Conservation (phyloP, 2,113 vertebrate species). For the Smithornis capensis region DNA sequence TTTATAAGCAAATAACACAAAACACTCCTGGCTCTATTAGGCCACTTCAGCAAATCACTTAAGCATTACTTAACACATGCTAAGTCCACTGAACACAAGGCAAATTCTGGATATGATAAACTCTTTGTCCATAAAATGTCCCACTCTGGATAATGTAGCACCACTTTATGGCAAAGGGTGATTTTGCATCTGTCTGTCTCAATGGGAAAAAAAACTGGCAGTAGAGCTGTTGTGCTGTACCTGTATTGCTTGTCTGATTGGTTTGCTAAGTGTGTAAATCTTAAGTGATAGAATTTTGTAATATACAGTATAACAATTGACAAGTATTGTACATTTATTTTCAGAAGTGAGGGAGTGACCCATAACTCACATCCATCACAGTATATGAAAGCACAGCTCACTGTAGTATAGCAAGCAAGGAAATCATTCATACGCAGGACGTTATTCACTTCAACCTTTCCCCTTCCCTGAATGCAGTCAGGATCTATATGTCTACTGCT, state of each 20-base stretch:
- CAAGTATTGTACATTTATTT: constrained; percentile 58
- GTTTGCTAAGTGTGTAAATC: constrained; percentile 32
- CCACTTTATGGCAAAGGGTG: background rate
- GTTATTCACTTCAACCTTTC: constrained; percentile 62
- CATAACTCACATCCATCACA: constrained; percentile 62
- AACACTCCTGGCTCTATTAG: too few relatives aligned
- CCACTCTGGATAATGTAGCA: background rate
- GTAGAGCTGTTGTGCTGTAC: background rate
- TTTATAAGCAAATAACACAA: constrained; percentile 49
- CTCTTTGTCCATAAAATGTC: background rate
- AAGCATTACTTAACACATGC: constrained; percentile 27
- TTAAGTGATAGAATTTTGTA: constrained; percentile 31
- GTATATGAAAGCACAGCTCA: constrained; percentile 35
- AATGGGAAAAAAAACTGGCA: background rate
- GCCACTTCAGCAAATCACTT: constrained; percentile 43
- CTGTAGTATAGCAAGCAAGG: constrained; percentile 24
- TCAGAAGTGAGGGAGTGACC: constrained; percentile 55
- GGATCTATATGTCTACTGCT: constrained; percentile 44
- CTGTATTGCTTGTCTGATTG: background rate
- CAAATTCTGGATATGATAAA: constrained; percentile 22
- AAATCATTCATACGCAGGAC: constrained; percentile 39
- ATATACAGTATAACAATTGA: constrained; percentile 33
- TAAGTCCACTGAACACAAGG: constrained; percentile 25
- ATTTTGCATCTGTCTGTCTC: background rate
- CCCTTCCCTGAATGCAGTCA: background rate